Percentiles rank a stretch among this genome's conserved stretches.
phyloP scores from a whole-genome alignment of 2,797 vertebrate genomes.

The Apogon talboti region DNA sequence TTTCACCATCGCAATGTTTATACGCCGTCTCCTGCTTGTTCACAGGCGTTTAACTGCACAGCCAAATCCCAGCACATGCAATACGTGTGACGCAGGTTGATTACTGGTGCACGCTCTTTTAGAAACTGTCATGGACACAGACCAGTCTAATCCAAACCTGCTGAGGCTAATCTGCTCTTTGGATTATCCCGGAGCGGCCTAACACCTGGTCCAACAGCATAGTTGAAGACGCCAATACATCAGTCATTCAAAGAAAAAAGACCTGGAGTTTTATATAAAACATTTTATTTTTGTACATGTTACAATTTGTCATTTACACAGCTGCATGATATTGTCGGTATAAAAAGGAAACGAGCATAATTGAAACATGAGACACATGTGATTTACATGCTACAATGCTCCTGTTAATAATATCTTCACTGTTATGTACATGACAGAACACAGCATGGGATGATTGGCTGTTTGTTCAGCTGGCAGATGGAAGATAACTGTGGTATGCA shows the following conservation, averaged over 20 bases:
- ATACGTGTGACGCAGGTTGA: conserved; percentile 40
- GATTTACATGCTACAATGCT: conserved; percentile 44
- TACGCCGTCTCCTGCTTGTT: conserved; percentile 21
- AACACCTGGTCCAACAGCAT: conserved; percentile 37
- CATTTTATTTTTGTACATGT: conserved; percentile 54
- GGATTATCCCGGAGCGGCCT: conserved; percentile 55
- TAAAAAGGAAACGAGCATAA: conserved; percentile 63
- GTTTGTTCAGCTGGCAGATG: conserved; percentile 40
- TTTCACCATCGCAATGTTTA: conserved; percentile 40
- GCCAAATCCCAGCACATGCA: conserved; percentile 28
- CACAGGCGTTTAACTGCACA: conserved; percentile 22
- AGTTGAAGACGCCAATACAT: conserved; percentile 32
- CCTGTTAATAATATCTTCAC: conserved; percentile 4
- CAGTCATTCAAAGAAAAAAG: conserved; percentile 10
- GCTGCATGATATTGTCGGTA: conserved; percentile 62
- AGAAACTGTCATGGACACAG: conserved; percentile 49
- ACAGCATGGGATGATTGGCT: conserved; percentile 27
- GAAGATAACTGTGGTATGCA: conserved; percentile 20
- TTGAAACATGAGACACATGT: conserved; percentile 42
- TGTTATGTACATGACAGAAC: conserved; percentile 48
- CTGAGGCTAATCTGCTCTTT: conserved; percentile 64
- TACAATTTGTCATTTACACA: conserved; percentile 54
- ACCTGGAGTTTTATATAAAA: conserved; percentile 57
- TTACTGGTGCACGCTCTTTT: conserved; percentile 58
- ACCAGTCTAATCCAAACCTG: conserved; percentile 56